Evolutionary conservation across 2,797 vertebrate genomes (phyloP).

Genomic region (Lepus townsendii): DNA sequence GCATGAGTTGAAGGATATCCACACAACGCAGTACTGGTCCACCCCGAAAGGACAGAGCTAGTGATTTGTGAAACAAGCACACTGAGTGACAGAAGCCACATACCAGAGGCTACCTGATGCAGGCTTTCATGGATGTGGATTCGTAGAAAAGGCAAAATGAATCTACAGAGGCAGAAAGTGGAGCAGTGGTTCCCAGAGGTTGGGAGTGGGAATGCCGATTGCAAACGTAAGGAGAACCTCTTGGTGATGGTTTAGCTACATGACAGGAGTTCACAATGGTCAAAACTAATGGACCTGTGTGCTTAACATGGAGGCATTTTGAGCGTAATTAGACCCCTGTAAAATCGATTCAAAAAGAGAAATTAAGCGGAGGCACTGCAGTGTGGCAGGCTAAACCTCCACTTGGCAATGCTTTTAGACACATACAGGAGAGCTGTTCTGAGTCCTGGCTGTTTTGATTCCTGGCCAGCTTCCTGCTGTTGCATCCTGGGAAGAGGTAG

Average conservation of each 20-base stretch:
- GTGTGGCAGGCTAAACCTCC: no score
- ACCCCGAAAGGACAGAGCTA: neutral
- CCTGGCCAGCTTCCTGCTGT: no score
- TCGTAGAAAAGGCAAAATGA: neutral
- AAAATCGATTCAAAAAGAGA: constrained; percentile 32
- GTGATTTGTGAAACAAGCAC: neutral
- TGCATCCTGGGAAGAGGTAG: no score
- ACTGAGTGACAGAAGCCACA: neutral
- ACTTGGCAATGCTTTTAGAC: no score
- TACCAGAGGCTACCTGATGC: neutral
- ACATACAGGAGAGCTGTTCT: no score
- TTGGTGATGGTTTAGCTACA: neutral
- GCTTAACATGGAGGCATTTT: constrained; percentile 4
- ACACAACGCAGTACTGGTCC: neutral
- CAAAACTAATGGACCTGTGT: neutral
- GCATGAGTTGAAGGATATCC: neutral
- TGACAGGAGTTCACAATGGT: neutral
- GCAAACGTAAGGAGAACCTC: neutral
- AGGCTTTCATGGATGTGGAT: neutral
- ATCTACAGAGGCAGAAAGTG: neutral
- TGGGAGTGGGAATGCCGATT: neutral
- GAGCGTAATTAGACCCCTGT: neutral
- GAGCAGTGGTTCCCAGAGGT: neutral
- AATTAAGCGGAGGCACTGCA: neutral
- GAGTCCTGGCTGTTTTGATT: no score